A percentile compares a stretch with the other conserved stretches of the same genome.
These are phyloP conservation scores for Lamellibrachia columna DNA, from an alignment of 2,888 invertebrate species.

Conservation along the genomic window DNA sequence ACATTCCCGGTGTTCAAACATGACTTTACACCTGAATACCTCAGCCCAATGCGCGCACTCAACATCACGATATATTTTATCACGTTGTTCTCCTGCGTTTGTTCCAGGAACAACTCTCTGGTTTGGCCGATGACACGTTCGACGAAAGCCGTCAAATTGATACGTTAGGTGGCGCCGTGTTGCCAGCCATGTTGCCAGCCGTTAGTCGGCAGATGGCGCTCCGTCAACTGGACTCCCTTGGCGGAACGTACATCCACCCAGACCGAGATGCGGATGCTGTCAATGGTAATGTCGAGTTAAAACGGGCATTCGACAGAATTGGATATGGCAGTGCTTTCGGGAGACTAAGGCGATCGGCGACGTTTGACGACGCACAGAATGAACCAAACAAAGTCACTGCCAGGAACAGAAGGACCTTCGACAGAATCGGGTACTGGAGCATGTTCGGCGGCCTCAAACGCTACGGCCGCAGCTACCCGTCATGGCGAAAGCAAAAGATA, in stretches of 20 bases:
- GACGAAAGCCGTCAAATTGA: neutral
- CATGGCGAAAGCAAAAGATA: neutral
- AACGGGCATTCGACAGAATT: conserved; percentile 21
- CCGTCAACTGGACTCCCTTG: conserved; percentile 23
- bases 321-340: conserved; percentile 19
- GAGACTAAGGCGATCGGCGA: neutral
- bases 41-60: neutral
- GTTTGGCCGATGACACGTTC: neutral
- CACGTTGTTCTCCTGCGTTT: neutral
- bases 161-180: neutral
- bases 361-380: neutral
- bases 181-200: neutral
- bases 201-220: neutral
- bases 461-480: neutral
- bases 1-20: neutral
- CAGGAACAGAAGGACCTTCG: neutral
- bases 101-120: neutral
- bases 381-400: neutral
- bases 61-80: neutral
- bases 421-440: neutral
- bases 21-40: neutral
- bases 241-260: conserved; percentile 23
- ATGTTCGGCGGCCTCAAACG: neutral
- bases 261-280: neutral
- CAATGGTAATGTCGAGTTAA: neutral